These are phyloP conservation scores for Xanthia togata DNA, from an alignment of 2,888 invertebrate genomes.

Conservation along the genomic window DNA sequence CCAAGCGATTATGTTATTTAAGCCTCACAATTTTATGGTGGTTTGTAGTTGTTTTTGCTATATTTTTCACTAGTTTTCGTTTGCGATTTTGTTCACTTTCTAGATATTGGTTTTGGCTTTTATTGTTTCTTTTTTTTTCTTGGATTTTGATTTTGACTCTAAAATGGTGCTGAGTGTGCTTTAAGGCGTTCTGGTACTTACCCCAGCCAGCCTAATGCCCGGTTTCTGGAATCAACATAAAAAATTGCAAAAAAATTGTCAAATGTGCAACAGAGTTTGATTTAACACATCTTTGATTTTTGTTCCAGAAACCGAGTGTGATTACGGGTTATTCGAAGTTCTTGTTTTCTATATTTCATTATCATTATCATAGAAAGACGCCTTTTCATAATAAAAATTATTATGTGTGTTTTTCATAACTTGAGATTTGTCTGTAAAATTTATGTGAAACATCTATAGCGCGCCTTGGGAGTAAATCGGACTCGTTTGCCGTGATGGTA, in stretches of 20 bases:
- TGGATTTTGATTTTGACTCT: background rate
- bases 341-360: background rate
- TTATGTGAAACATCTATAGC: too few species aligned
- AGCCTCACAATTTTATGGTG: slow-evolving; percentile 33
- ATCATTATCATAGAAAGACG: background rate
- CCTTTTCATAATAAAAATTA: background rate
- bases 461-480: too few species aligned
- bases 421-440: background rate
- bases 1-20: slow-evolving; percentile 44
- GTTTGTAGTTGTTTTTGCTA: slow-evolving; percentile 14
- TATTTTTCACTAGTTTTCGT: slow-evolving; percentile 17
- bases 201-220: too few species aligned
- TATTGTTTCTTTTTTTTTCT: background rate
- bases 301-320: too few species aligned
- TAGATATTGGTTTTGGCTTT: background rate
- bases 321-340: too few species aligned
- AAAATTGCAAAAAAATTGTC: too few species aligned
- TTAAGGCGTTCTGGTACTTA: too few species aligned
- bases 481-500: too few species aligned
- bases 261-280: too few species aligned
- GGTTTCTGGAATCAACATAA: too few species aligned
- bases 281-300: too few species aligned
- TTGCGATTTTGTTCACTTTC: slow-evolving; percentile 34
- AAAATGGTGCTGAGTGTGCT: too few species aligned
- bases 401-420: background rate